phyloP scores from a whole-genome alignment of 2,888 invertebrate genomes.

The Pecten maximus region DNA sequence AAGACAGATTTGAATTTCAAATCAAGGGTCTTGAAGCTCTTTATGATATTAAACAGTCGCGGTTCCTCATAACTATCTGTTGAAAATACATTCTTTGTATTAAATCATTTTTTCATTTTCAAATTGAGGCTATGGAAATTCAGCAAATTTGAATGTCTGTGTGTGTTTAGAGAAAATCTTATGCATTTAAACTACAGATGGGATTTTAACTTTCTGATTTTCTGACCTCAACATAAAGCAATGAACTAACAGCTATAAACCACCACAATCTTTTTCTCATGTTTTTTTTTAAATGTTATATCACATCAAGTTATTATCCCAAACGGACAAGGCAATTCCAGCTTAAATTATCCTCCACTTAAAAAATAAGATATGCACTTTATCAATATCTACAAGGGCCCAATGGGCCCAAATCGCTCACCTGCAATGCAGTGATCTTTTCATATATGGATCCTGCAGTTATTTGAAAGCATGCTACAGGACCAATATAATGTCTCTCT shows the following conservation, averaged over 20 bases:
- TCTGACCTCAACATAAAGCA: neutral
- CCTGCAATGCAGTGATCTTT: too few relatives aligned
- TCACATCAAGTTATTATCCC: neutral
- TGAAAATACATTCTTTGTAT: slow-evolving; percentile 6
- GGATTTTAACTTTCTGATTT: neutral
- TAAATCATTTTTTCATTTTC: neutral
- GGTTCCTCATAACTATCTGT: neutral
- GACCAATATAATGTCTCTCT: too few relatives aligned
- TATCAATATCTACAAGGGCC: too few relatives aligned
- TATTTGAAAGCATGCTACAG: too few relatives aligned
- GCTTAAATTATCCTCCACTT: neutral
- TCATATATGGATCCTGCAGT: too few relatives aligned
- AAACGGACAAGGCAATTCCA: neutral
- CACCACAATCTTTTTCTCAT: neutral
- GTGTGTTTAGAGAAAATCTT: neutral
- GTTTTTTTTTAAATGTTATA: neutral
- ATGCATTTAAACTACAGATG: neutral
- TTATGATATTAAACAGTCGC: neutral
- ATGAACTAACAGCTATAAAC: neutral
- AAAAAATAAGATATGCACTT: neutral
- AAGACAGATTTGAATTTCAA: neutral
- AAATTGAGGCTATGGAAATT: neutral
- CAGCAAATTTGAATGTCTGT: neutral
- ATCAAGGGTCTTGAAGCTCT: neutral
- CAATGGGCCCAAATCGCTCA: too few relatives aligned